Evolutionary conservation across 2,113 vertebrate genomes (phyloP).

Genomic region (Hypocryptadius cinnamomeus): DNA sequence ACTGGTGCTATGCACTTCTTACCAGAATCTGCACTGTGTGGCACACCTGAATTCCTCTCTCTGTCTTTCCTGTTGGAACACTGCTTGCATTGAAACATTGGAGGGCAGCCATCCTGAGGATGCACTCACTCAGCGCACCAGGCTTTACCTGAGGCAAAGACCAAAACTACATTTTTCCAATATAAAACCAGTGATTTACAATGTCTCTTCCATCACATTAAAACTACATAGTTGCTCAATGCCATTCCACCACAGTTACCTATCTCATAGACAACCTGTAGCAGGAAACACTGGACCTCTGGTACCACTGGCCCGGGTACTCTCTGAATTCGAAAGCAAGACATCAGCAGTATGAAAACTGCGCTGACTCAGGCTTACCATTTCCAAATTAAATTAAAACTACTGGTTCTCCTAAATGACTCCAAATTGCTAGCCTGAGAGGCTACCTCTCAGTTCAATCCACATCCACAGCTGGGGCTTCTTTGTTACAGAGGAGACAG

Average conservation of each 20-base stretch:
- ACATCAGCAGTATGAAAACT: neutral
- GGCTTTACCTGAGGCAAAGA: neutral
- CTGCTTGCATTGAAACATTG: fast-evolving
- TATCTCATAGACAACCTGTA: neutral
- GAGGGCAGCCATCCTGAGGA: neutral
- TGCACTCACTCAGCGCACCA: neutral
- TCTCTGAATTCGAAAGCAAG: neutral
- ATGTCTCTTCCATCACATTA: neutral
- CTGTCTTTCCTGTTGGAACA: neutral
- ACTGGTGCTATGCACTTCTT: neutral
- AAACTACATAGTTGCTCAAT: neutral
- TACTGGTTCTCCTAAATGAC: neutral
- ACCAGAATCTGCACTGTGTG: neutral
- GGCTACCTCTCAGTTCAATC: neutral
- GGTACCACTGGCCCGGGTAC: neutral
- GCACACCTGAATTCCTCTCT: neutral
- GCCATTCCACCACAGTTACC: neutral
- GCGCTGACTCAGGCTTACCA: neutral
- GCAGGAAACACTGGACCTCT: neutral
- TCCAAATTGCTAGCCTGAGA: neutral
- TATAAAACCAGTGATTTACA: neutral
- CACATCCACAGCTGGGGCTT: neutral
- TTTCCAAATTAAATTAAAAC: neutral
- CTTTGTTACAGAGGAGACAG: constrained; percentile 5
- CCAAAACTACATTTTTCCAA: neutral